Percentiles rank a stretch among this genome's conserved stretches.
Conservation (phyloP, 2,113 vertebrate species). For the Sebastes schlegelii region DNA sequence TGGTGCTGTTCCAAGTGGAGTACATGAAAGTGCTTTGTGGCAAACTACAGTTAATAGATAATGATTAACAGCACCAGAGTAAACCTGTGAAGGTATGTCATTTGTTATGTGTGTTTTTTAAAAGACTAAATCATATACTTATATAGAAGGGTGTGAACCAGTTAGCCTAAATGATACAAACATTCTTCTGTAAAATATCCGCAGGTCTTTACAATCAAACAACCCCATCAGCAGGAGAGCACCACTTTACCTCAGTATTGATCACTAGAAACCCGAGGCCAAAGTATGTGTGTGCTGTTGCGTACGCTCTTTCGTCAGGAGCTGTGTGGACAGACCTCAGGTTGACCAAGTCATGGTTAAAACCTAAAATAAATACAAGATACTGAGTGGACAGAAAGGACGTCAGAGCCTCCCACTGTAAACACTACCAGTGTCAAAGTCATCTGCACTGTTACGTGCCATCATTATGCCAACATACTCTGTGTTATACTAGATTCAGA, state of each 20-base stretch:
- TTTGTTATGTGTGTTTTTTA: neutral
- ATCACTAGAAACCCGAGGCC: neutral
- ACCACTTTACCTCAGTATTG: neutral
- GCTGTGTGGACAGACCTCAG: conserved; percentile 30
- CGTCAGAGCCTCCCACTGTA: conserved; percentile 39
- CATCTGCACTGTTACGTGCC: neutral
- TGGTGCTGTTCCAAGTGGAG: conserved; percentile 22
- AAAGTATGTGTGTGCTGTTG: conserved; percentile 20
- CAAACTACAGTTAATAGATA: neutral
- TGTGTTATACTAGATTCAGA: neutral
- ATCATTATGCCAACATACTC: conserved; percentile 19
- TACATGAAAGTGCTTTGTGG: neutral
- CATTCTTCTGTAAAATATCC: neutral
- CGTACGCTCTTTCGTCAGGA: conserved; percentile 39
- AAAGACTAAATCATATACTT: neutral
- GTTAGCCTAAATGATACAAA: neutral
- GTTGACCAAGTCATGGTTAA: conserved; percentile 2
- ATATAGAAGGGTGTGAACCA: neutral
- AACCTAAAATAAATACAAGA: conserved; percentile 50
- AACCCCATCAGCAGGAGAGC: neutral
- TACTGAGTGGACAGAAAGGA: conserved; percentile 35
- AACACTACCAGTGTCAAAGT: conserved; percentile 5
- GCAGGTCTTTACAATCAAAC: neutral
- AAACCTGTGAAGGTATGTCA: neutral
- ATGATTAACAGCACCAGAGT: conserved; percentile 9